Percentiles rank a stretch among this genome's conserved stretches.
Evolutionary conservation across 2,888 invertebrate species (phyloP).

Genomic region (Patella depressa): DNA sequence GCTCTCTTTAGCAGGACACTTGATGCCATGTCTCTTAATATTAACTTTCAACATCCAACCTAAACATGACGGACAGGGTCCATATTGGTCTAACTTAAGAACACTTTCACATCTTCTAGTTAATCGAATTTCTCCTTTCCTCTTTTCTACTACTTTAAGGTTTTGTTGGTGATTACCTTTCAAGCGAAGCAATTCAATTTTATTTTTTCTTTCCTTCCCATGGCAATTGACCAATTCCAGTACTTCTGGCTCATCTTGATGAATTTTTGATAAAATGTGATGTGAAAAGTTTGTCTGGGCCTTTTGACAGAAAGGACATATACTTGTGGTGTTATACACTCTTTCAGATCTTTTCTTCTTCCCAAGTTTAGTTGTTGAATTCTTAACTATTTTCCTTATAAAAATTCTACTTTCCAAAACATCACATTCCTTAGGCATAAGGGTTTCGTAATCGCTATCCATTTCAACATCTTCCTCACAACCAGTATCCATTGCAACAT

Average conservation of each 20-base stretch:
- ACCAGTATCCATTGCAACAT: neutral
- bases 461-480: neutral
- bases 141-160: slow-evolving; percentile 20
- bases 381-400: neutral
- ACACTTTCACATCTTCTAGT: slow-evolving; percentile 20
- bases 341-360: neutral
- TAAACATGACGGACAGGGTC: slow-evolving; percentile 37
- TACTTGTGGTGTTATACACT: neutral
- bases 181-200: slow-evolving; percentile 23
- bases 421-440: neutral
- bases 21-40: slow-evolving; percentile 24
- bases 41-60: slow-evolving; percentile 28
- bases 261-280: neutral
- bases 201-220: slow-evolving; percentile 25
- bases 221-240: slow-evolving; percentile 14
- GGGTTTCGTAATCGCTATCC: neutral
- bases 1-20: slow-evolving; percentile 15
- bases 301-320: neutral
- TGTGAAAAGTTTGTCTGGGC: neutral
- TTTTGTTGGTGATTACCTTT: slow-evolving; percentile 28
- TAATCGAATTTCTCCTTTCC: slow-evolving; percentile 29
- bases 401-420: neutral
- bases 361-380: neutral
- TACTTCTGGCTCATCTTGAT: slow-evolving; percentile 19
- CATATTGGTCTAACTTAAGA: slow-evolving; percentile 25